Conservation (phyloP, 2,797 vertebrate genomes). For the Pampus argenteus region DNA sequence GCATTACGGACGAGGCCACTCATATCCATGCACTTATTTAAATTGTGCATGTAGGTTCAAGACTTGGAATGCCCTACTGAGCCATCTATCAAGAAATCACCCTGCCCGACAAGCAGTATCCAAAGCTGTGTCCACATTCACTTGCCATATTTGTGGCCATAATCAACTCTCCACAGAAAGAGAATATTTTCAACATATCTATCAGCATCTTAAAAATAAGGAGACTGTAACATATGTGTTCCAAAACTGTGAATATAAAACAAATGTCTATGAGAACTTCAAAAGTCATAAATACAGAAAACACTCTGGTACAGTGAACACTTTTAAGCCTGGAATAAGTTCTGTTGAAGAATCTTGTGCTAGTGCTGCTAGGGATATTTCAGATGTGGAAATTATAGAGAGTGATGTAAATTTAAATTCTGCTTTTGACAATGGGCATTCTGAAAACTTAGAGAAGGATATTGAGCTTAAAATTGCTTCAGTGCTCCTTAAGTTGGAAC, state of each 20-base stretch:
- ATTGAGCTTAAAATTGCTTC: constrained; percentile 26
- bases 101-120: not conserved
- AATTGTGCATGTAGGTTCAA: constrained; percentile 32
- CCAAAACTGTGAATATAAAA: constrained; percentile 39
- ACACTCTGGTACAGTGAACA: constrained; percentile 25
- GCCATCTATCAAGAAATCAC: constrained; percentile 43
- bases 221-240: constrained; percentile 47
- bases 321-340: constrained; percentile 13
- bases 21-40: constrained; percentile 29
- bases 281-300: constrained; percentile 43
- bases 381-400: not conserved
- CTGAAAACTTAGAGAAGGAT: constrained; percentile 20
- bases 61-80: constrained; percentile 37
- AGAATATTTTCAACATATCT: constrained; percentile 48
- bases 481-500: constrained; percentile 28
- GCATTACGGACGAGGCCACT: constrained; percentile 10
- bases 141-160: constrained; percentile 14
- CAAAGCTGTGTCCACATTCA: constrained; percentile 1
- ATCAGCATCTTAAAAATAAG: constrained; percentile 49
- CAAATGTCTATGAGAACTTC: constrained; percentile 33
- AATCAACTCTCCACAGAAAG: constrained; percentile 32
- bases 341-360: constrained; percentile 26
- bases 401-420: not conserved
- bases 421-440: constrained; percentile 12
- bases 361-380: constrained; percentile 23